Percentiles rank a stretch among this genome's conserved stretches.
These are phyloP conservation scores for Glareola pratincola DNA, from an alignment of 2,113 vertebrate species.

Conservation along the genomic window DNA sequence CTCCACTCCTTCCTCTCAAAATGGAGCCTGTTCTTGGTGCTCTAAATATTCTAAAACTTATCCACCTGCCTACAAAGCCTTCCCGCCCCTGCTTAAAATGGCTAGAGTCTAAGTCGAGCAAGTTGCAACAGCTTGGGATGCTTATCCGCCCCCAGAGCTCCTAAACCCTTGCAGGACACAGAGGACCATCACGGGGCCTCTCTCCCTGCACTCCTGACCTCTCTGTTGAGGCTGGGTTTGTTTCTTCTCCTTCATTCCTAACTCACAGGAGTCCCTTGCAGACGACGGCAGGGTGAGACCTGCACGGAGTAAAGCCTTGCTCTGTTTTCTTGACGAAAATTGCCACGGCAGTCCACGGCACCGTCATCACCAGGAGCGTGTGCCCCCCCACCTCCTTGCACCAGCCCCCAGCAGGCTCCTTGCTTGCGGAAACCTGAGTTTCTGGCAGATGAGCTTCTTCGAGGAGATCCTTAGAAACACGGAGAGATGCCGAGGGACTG, in stretches of 20 bases:
- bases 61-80: background rate
- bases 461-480: background rate
- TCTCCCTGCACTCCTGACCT: background rate
- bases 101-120: background rate
- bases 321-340: background rate
- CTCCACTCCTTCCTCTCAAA: background rate
- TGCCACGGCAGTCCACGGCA: background rate
- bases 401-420: background rate
- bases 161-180: background rate
- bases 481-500: background rate
- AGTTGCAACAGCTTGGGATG: background rate
- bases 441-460: background rate
- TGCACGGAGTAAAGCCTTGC: background rate
- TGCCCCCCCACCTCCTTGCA: background rate
- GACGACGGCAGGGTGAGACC: background rate
- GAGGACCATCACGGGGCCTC: background rate
- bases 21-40: background rate
- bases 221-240: background rate
- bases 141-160: background rate
- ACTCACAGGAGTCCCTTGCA: background rate
- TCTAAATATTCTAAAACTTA: background rate
- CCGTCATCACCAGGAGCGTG: background rate
- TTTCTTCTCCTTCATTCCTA: background rate
- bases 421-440: accelerated
- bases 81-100: background rate